Evolutionary conservation across 2,113 vertebrate genomes (phyloP).

Genomic region (Eonycteris spelaea): DNA sequence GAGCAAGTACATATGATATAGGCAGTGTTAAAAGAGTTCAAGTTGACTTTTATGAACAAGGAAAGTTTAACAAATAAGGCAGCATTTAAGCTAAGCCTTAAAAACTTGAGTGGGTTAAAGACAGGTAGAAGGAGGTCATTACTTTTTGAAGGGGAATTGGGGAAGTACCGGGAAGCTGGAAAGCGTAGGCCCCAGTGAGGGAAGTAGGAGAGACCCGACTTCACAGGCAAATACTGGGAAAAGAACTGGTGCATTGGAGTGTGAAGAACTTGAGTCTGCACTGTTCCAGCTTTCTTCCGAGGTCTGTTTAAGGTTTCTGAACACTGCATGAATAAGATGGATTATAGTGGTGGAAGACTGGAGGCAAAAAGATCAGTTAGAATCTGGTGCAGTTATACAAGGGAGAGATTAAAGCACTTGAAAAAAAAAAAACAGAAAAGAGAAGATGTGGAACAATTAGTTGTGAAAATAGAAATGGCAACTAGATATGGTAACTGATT

Average conservation of each 20-base stretch:
- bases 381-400: slow-evolving; percentile 29
- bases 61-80: not conserved
- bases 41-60: not conserved
- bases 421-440: not conserved
- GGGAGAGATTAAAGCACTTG: not conserved
- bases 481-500: not conserved
- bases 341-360: not conserved
- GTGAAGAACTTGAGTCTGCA: not conserved
- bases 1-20: not conserved
- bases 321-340: not conserved
- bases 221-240: not conserved
- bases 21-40: not conserved
- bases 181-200: not conserved
- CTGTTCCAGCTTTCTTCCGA: not conserved
- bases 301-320: slow-evolving; percentile 19
- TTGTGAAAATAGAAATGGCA: not conserved
- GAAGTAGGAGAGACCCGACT: not conserved
- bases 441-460: not conserved
- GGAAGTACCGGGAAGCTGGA: not conserved
- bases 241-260: not conserved
- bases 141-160: not conserved
- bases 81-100: not conserved
- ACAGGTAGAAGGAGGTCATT: not conserved
- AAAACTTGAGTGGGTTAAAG: not conserved
- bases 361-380: not conserved